Base-by-base conservation (phyloP, 2,113 vertebrate genomes). In the Orthonyx spaldingii region DNA sequence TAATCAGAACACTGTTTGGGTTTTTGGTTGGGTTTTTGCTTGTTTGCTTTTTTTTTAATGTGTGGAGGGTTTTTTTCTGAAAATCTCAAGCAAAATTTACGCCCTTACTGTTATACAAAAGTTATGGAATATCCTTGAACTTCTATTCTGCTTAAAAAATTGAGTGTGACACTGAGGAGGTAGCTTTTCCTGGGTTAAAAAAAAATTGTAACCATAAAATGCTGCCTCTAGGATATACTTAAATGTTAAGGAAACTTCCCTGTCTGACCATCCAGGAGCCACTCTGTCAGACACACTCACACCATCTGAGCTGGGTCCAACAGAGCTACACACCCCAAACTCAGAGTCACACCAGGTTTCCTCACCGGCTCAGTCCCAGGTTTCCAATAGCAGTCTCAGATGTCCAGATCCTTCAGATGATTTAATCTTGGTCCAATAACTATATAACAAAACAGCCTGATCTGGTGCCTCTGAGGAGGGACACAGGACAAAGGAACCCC, bases 291-390 rank as follows among this genome's bases (percentile, higher is more conserved):
- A 39, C 14, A 17, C 33, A 20, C 14, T 49, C 24, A 10, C 37
- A 30, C 10, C 23, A 44, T 19, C 19, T n/a, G 19, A n/a, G 13
- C 23, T 17, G 16, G 6, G 8, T n/a, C n/a, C n/a, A n/a, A n/a
- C 13, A 5, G 26, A 42, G 21, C 13, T 32, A 7, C 32, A 30
- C 44, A 11, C 6, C 8, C 52, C 46, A 24, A 27, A 14, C 59
- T 44, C 46, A 24, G 16, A 30, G 26, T 20, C 18, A 23, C 33
- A 41, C 11, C 16, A 21, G 21, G 7, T 35, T 1, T 57, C 32
- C 32, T 50, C 2, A 32, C 1, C 0, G 0, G 2, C 30, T 57
- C 1, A 0, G 1, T 14, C 17, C 11, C 13, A 50, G 26, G 3
- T 37, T 35, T 57, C 37, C 50, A 22, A 17, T 1, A 16, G 27